Percentiles rank a stretch among this genome's conserved stretches.
Conservation (phyloP, 2,888 invertebrate genomes). For the Leucophenga maculata region DNA sequence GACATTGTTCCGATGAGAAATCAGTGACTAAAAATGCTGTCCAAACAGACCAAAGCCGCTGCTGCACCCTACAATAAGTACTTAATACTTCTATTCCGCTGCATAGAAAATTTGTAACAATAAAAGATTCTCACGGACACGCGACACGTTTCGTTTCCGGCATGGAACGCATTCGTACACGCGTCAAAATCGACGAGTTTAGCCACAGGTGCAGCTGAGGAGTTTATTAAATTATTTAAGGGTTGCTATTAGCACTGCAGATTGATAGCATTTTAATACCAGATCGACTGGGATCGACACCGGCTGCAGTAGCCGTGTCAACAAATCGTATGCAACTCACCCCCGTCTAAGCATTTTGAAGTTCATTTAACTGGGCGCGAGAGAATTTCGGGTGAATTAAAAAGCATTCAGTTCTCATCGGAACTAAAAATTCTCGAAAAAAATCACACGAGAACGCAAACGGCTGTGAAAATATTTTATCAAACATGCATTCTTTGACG, state of each 20-base stretch:
- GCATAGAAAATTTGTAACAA: neutral
- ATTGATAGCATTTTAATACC: neutral
- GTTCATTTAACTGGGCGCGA: too few species aligned
- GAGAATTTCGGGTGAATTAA: too few species aligned
- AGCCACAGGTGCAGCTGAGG: slow-evolving; percentile 14
- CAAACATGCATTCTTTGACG: neutral
- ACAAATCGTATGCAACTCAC: neutral
- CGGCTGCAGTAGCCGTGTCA: slow-evolving; percentile 7
- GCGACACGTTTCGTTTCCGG: slow-evolving; percentile 25
- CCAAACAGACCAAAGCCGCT: slow-evolving; percentile 26
- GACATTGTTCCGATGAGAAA: slow-evolving; percentile 41
- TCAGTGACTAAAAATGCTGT: slow-evolving; percentile 23
- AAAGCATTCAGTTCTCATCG: slow-evolving; percentile 15
- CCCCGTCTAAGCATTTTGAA: too few species aligned
- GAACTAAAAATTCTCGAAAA: slow-evolving; percentile 34
- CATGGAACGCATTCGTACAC: neutral
- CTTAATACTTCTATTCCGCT: neutral
- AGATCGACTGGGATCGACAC: neutral
- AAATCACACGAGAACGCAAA: slow-evolving; percentile 68
- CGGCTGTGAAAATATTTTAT: slow-evolving; percentile 21
- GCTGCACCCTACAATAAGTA: too few species aligned
- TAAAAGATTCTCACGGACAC: slow-evolving; percentile 41
- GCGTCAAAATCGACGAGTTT: slow-evolving; percentile 5
- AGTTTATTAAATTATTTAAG: slow-evolving; percentile 4
- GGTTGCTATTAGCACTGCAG: slow-evolving; percentile 20